These are phyloP conservation scores for Pogonocherus hispidulus DNA, from an alignment of 2,888 invertebrate species.

Conservation along the genomic window DNA sequence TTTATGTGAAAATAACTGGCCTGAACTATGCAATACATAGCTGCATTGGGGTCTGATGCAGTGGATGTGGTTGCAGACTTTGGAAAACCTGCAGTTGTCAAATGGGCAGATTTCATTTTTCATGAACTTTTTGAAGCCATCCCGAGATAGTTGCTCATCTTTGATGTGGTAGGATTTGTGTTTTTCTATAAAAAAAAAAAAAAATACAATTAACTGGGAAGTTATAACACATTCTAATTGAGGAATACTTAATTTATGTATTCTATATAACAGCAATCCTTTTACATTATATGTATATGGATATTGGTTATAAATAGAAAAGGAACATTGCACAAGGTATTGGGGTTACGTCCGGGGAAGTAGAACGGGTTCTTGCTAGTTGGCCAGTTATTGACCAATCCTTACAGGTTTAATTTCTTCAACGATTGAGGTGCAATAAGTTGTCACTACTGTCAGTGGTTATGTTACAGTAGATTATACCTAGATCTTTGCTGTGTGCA, in stretches of 20 bases:
- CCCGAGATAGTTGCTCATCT: slow-evolving; percentile 94
- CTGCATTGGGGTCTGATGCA: slow-evolving; percentile 96
- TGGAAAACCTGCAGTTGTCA: slow-evolving; percentile 92
- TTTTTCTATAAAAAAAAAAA: slow-evolving; percentile 80
- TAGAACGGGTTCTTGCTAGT: too few species aligned
- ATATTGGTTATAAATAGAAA: not conserved
- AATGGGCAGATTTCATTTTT: slow-evolving; percentile 96
- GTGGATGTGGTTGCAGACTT: slow-evolving; percentile 98
- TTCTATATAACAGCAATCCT: not conserved
- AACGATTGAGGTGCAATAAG: too few species aligned
- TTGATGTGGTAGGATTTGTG: slow-evolving; percentile 99
- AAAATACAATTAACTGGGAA: slow-evolving; percentile 9
- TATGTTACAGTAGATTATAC: too few species aligned
- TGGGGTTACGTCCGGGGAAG: too few species aligned
- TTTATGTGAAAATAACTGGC: slow-evolving; percentile 97
- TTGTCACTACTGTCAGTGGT: too few species aligned
- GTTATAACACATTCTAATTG: not conserved
- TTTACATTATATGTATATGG: not conserved
- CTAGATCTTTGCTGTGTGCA: too few species aligned
- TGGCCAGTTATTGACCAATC: too few species aligned
- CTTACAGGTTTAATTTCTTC: too few species aligned
- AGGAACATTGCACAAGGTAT: too few species aligned
- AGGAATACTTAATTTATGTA: not conserved
- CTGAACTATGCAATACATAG: slow-evolving; percentile 96
- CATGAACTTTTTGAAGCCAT: slow-evolving; percentile 99